These are phyloP conservation scores for Cantharis rufa DNA, from an alignment of 2,888 invertebrate genomes.

Conservation along the genomic window DNA sequence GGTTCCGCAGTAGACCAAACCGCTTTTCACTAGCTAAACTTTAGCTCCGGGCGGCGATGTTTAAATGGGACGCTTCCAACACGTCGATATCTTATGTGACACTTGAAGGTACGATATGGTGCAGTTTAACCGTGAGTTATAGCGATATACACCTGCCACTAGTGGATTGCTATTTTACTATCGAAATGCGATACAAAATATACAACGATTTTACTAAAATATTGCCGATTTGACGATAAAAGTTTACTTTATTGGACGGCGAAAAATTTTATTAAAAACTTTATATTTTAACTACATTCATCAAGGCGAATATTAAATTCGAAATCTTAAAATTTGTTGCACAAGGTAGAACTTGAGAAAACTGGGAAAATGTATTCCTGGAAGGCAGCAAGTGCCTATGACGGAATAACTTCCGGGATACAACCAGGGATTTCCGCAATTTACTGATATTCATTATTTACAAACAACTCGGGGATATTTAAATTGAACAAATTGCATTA, in stretches of 20 bases:
- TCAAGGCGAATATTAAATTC: not conserved
- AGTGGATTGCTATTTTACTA: constrained; percentile 30
- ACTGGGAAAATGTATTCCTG: constrained; percentile 16
- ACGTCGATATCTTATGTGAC: constrained; percentile 44
- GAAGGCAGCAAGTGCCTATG: constrained; percentile 44
- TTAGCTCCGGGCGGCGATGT: constrained; percentile 8
- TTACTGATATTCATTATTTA: constrained; percentile 53
- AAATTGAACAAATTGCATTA: constrained; percentile 34
- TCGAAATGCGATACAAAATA: not conserved
- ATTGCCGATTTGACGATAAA: not conserved
- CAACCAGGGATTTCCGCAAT: constrained; percentile 52
- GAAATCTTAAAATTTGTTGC: not conserved
- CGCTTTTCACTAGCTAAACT: constrained; percentile 10
- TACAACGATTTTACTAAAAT: not conserved
- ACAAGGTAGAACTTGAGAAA: not conserved
- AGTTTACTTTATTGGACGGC: not conserved
- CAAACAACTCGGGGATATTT: constrained; percentile 37
- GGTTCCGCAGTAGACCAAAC: constrained; percentile 28
- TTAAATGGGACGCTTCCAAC: constrained; percentile 22
- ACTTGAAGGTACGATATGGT: constrained; percentile 36
- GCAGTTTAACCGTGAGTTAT: constrained; percentile 36
- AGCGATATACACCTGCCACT: constrained; percentile 28
- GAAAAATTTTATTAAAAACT: not conserved
- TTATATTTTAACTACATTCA: not conserved
- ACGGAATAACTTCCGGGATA: constrained; percentile 51